Evolutionary conservation across 2,797 vertebrate genomes (phyloP), one percentile per base, ranked within the genome.

Genomic region (Orientallactaga sibirica): DNA sequence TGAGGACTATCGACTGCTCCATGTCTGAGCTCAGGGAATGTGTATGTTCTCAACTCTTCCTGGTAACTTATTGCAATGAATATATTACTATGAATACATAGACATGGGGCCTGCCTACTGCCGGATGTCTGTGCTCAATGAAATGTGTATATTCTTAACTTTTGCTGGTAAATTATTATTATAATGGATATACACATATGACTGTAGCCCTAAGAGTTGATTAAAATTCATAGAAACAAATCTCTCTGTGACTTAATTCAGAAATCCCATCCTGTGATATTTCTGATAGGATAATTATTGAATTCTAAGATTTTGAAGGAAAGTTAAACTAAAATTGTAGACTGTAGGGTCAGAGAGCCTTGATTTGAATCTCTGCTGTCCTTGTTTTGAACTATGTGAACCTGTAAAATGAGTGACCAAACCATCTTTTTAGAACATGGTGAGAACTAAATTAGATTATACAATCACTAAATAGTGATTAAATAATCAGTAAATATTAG

Each of bases 301-400:
- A 92, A 66, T 70, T 80, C 58, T 84, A 87, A 86, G 68, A 68
- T 76, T n/a, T 43, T 52, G 41, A 86, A 95, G 78, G 68, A 88
- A 89, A 29, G 9, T 62, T 90, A 58, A 83, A 64, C 20, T 27
- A 14, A 24, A 62, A 71, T 12, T 81, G 37, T 29, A 70, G 85
- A 16, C 29, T 43, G 93, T n/a, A 33, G 25, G 71, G 68, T 58
- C 70, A 64, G 70, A 43, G 41, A 4, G 27, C 66, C 41, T 90
- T 22, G 33, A 70, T 95, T 90, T 22, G 24, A 82, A 86, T 97
- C 43, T 92, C 7, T 67, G 20, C 7, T 93, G 37, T 2, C 5
- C 84, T 7, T 82, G 70, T 29, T 77, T 86, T 33, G 33, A 79
- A 77, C 64, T 0, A 43, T 81, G 0, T 83, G 43, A 83, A 20